phyloP scores from a whole-genome alignment of 2,797 vertebrate species.

The Meda fulgida region DNA sequence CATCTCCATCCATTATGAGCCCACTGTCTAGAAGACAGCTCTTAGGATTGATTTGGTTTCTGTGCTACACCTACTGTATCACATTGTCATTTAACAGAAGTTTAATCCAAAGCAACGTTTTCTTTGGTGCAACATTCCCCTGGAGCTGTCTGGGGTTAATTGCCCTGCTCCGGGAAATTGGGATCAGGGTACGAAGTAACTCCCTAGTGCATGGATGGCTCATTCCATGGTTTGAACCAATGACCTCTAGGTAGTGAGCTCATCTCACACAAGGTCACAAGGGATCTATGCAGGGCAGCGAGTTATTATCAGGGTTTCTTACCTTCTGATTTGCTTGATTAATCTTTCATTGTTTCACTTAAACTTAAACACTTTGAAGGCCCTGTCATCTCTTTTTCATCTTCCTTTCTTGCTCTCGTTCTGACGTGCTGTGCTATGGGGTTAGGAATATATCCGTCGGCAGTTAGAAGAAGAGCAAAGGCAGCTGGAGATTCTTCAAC shows the following conservation, averaged over 20 bases:
- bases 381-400: conserved; percentile 34
- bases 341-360: conserved; percentile 38
- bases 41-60: neutral
- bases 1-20: neutral
- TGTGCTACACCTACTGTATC: neutral
- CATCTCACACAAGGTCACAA: neutral
- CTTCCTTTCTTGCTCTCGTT: conserved; percentile 35
- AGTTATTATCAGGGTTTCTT: conserved; percentile 14
- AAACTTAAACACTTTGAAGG: conserved; percentile 25
- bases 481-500: conserved; percentile 99
- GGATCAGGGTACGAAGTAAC: conserved; percentile 23
- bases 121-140: neutral
- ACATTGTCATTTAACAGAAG: neutral
- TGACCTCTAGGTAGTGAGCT: conserved; percentile 17
- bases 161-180: conserved; percentile 19
- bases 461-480: conserved; percentile 99
- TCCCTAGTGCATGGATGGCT: conserved; percentile 5
- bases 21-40: neutral
- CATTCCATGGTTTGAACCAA: conserved; percentile 13
- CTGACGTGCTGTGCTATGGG: conserved; percentile 17
- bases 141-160: conserved; percentile 31
- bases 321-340: conserved; percentile 24
- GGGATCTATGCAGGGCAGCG: conserved; percentile 5
- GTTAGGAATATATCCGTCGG: conserved; percentile 97
- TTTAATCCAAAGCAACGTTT: conserved; percentile 11